Base-by-base conservation (phyloP, 2,797 vertebrate genomes). In the Paramormyrops hopkinsi region DNA sequence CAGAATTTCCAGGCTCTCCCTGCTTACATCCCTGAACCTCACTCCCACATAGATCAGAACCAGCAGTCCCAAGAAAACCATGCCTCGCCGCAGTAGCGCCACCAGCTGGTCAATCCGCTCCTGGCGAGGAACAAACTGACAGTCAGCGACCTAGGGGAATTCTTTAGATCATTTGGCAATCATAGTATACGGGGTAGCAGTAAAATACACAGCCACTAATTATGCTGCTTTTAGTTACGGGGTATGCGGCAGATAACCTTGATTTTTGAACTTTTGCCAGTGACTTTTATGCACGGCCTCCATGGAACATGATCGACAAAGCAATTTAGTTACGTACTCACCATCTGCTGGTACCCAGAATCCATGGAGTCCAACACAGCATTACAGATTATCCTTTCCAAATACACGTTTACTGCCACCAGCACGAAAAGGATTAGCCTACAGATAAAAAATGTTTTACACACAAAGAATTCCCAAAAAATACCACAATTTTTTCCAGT, bases 381-480 rank as follows among this genome's bases (percentile, higher is more conserved):
- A 86, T 92, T 92, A 88, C 94, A 96, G 90, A 97, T 94, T 87
- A 93, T 91, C 53, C 92, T 94, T 94, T 97, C 96, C 90, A 95
- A 83, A 90, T 96, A 97, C 37, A 96, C 92, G n/a, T 96, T 97
- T 9, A 96, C 14, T 90, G 94, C 95, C 86, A 97, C 95, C 88
- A 96, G 62, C 2, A 69, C 82, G 84, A 97, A 91, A 86, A 97
- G 90, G n/a, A 92, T n/a, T 90, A 97, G 89, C 92, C 96, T 97
- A 7, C 0, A 73, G 11, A 82, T 33, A 56, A 87, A 87, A 25
- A 65, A 62, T 41, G 44, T 51, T 29, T 51, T 12, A n/a, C 44
- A 51, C 8, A 5, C 19, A 84, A 84, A 29, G 9, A 51, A 84
- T 56, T 86, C 46, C 8, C 46, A 48, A 11, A 22, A 19, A 37